Percentiles rank a stretch among this genome's conserved stretches.
Evolutionary conservation across 1,140 invertebrate species (phyloP).

Genomic region (Drosophila murphyi): DNA sequence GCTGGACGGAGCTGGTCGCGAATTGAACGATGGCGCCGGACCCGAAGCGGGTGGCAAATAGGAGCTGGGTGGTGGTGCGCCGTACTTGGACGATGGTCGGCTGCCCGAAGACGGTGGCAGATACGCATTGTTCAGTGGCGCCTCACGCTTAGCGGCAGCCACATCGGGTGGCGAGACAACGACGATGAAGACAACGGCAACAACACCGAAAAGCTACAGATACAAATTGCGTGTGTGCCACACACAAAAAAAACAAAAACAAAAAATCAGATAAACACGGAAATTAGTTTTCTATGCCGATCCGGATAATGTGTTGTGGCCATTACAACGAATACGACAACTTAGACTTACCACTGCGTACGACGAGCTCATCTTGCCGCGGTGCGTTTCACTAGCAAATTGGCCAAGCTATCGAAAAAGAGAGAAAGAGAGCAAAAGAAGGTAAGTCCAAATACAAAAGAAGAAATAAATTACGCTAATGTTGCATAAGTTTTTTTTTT

Average conservation of each 20-base stretch:
- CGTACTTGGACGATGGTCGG: conserved; percentile 65
- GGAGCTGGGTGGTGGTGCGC: conserved; percentile 67
- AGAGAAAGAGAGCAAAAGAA: conserved; percentile 48
- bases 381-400: conserved; percentile 65
- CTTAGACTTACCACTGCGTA: conserved; percentile 57
- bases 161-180: conserved; percentile 35
- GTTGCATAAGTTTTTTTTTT: conserved; percentile 58
- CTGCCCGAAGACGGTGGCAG: conserved; percentile 53
- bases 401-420: conserved; percentile 41
- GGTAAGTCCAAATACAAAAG: conserved; percentile 31
- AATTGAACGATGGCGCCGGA: conserved; percentile 73
- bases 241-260: conserved; percentile 1
- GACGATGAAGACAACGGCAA: conserved; percentile 53
- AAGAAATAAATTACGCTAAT: conserved; percentile 69
- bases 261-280: conserved; percentile 53
- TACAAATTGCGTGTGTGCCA: too few species aligned
- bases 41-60: conserved; percentile 82
- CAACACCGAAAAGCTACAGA: conserved; percentile 65
- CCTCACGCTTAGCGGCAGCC: conserved; percentile 67
- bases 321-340: neutral
- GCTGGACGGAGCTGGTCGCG: conserved; percentile 83
- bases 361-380: conserved; percentile 44
- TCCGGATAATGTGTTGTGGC: conserved; percentile 1
- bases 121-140: conserved; percentile 70
- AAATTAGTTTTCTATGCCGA: conserved; percentile 71